Conservation (phyloP, 2,797 vertebrate species). For the Falco rusticolus region DNA sequence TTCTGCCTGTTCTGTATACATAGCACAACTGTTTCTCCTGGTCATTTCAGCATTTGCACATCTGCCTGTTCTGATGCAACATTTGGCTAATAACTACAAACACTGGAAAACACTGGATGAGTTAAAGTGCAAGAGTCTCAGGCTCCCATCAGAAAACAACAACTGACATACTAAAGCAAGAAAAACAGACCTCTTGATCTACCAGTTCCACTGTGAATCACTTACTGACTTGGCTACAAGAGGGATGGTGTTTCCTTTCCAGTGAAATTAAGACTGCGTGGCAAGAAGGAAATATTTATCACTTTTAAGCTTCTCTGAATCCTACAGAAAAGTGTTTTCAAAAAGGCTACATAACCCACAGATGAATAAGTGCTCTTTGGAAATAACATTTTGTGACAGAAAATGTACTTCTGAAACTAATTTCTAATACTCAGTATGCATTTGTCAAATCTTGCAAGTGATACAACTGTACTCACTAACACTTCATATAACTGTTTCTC, state of each 20-base stretch:
- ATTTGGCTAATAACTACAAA: conserved; percentile 93
- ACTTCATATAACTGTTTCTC: background rate
- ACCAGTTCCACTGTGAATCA: conserved; percentile 76
- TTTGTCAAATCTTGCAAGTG: background rate
- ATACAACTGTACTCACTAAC: background rate
- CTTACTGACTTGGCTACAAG: conserved; percentile 24
- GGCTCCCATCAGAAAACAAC: conserved; percentile 83
- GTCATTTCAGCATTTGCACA: conserved; percentile 88
- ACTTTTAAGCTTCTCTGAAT: conserved; percentile 47
- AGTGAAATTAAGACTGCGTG: conserved; percentile 36
- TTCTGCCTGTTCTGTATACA: background rate
- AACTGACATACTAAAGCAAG: conserved; percentile 58
- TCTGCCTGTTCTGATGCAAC: conserved; percentile 91
- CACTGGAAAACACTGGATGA: conserved; percentile 96
- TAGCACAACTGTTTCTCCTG: background rate
- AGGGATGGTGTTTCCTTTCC: conserved; percentile 41
- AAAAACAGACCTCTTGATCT: conserved; percentile 66
- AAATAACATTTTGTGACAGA: conserved; percentile 54
- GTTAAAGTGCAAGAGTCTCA: conserved; percentile 90
- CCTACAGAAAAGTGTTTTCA: conserved; percentile 58
- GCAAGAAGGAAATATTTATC: conserved; percentile 40
- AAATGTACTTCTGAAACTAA: conserved; percentile 39
- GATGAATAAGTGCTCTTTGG: conserved; percentile 44
- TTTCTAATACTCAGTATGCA: conserved; percentile 39
- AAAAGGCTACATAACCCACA: conserved; percentile 41